Conservation (phyloP, 2,888 invertebrate genomes). For the Diadromus collaris region DNA sequence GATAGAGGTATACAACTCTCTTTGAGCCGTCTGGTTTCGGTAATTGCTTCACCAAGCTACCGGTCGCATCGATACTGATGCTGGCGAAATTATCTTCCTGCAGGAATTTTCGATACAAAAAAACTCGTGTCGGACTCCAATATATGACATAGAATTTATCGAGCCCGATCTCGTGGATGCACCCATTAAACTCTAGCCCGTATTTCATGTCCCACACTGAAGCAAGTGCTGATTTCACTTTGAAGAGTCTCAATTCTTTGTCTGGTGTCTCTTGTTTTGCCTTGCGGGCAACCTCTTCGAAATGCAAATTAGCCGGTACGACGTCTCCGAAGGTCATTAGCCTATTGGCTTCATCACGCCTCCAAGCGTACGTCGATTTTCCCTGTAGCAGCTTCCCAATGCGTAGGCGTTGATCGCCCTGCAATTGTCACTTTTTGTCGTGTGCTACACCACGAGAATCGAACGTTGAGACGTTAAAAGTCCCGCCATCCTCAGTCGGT, state of each 20-base stretch:
- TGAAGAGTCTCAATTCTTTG: slow-evolving; percentile 43
- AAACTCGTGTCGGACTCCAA: slow-evolving; percentile 59
- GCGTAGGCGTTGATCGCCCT: slow-evolving; percentile 32
- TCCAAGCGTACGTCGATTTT: slow-evolving; percentile 57
- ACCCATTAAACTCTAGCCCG: slow-evolving; percentile 47
- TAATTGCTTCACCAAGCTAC: slow-evolving; percentile 55
- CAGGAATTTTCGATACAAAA: slow-evolving; percentile 53
- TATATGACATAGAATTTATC: slow-evolving; percentile 60
- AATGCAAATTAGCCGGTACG: slow-evolving; percentile 46
- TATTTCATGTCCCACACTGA: slow-evolving; percentile 57
- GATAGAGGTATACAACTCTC: slow-evolving; percentile 62
- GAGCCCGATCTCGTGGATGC: slow-evolving; percentile 54
- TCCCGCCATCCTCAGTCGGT: slow-evolving; percentile 31
- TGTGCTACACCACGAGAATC: slow-evolving; percentile 58
- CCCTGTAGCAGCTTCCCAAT: slow-evolving; percentile 59
- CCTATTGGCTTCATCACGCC: slow-evolving; percentile 53
- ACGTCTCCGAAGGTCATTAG: slow-evolving; percentile 59
- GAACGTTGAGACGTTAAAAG: slow-evolving; percentile 53
- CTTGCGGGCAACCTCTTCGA: slow-evolving; percentile 52
- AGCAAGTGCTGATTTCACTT: slow-evolving; percentile 38
- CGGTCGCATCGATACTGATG: slow-evolving; percentile 66
- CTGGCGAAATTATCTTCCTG: slow-evolving; percentile 47
- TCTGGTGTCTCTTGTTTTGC: slow-evolving; percentile 53
- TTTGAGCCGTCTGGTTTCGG: slow-evolving; percentile 55
- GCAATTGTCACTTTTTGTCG: slow-evolving; percentile 54